Evolutionary conservation across 2,113 vertebrate species (phyloP).

Genomic region (Neogobius melanostomus): DNA sequence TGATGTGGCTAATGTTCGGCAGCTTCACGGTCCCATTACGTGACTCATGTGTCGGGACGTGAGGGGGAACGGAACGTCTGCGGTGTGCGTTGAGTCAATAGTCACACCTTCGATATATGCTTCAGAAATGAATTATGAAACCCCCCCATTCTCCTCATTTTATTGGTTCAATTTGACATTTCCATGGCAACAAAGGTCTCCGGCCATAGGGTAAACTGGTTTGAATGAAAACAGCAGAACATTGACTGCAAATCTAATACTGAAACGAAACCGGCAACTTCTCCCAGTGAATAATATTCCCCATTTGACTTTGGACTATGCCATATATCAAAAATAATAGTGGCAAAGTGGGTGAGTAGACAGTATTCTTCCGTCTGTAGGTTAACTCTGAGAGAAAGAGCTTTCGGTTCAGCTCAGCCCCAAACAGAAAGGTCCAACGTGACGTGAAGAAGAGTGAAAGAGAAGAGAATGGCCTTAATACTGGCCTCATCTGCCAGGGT

Average conservation of each 20-base stretch:
- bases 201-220: neutral
- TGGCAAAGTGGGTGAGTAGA: too few relatives aligned
- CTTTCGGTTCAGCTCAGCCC: slow-evolving; percentile 29
- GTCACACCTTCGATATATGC: neutral
- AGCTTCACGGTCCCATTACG: slow-evolving; percentile 37
- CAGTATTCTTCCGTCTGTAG: too few relatives aligned
- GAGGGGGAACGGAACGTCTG: slow-evolving; percentile 8
- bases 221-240: neutral
- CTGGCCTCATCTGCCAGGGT: slow-evolving; percentile 44
- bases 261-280: too few relatives aligned
- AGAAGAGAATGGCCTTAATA: slow-evolving; percentile 46
- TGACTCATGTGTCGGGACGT: slow-evolving; percentile 33
- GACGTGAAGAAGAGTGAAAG: slow-evolving; percentile 51
- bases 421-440: slow-evolving; percentile 57
- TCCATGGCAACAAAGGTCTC: slow-evolving; percentile 9
- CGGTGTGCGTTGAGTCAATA: neutral
- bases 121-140: neutral
- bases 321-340: too few relatives aligned
- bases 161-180: neutral
- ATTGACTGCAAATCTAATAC: neutral
- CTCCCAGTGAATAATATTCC: too few relatives aligned
- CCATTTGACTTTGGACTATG: too few relatives aligned
- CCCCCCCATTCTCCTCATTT: neutral
- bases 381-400: slow-evolving; percentile 26
- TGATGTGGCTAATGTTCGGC: slow-evolving; percentile 32